Conservation (phyloP, 2,113 vertebrate species). For the Notothenia rossii region DNA sequence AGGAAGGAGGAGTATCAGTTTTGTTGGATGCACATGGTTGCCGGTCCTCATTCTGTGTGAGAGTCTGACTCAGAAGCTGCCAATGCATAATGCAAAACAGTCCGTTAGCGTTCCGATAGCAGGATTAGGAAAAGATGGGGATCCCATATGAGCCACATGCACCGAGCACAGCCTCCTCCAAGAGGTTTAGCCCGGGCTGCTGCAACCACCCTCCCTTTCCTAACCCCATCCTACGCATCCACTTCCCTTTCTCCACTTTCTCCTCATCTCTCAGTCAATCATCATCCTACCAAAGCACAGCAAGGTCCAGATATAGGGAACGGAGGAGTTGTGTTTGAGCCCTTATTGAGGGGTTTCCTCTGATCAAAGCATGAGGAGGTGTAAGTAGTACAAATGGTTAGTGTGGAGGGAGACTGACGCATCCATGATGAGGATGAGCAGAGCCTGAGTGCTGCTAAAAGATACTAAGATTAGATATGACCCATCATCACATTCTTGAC, state of each 20-base stretch:
- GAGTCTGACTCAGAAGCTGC: conserved; percentile 33
- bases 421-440: conserved; percentile 13
- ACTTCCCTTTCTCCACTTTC: conserved; percentile 20
- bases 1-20: conserved; percentile 15
- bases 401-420: conserved; percentile 29
- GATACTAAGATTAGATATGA: conserved; percentile 63
- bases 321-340: conserved; percentile 17
- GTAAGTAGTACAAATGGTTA: conserved; percentile 22
- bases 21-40: conserved; percentile 21
- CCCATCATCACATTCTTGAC: conserved; percentile 48
- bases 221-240: background rate
- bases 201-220: conserved; percentile 44
- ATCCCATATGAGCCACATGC: conserved; percentile 37
- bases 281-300: conserved; percentile 3
- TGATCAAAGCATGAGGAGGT: conserved; percentile 39
- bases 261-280: conserved; percentile 23
- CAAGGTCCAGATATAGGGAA: conserved; percentile 16
- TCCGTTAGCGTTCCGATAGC: conserved; percentile 49
- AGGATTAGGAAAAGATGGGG: conserved; percentile 31
- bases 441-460: conserved; percentile 46
- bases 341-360: conserved; percentile 56
- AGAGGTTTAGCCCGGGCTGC: conserved; percentile 47
- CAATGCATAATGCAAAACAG: conserved; percentile 67
- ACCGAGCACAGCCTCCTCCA: conserved; percentile 31
- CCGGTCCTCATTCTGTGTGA: conserved; percentile 12